Evolutionary conservation across 2,888 invertebrate genomes (phyloP), one percentile per base, ranked within the genome.

Genomic region (Nemotelus nigrinus): DNA sequence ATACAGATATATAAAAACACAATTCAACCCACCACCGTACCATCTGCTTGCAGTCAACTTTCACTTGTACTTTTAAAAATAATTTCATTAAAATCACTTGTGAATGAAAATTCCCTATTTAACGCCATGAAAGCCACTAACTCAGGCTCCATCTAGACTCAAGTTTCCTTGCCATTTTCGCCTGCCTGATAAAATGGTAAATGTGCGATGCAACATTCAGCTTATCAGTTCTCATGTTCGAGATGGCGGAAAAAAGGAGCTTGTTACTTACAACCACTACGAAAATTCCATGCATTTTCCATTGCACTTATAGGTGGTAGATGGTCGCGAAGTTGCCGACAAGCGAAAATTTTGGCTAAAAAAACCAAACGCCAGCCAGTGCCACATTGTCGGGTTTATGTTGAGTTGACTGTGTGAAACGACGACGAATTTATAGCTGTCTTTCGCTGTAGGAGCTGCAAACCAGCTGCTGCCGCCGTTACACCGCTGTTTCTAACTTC

Each of bases 31-130:
- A 25, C 25, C 25, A 25, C 25, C 25, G 10, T 50, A 60, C 50
- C 60, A 74, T 74, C 74, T 74, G 74, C 60, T 60, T 58, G 72
- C 60, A 47, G 47, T 63, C 6, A 63, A 50, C 74, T 74, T 7
- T 39, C 48, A 60, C 63, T 74, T 74, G 74, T 74, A 48, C 74
- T 63, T 63, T 41, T 63, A 39, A 74, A 25, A 70, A 74, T 74
- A 74, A 74, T 74, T 74, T 74, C 74, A 74, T 74, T 74, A 74
- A 74, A 74, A 74, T 74, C 74, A 60, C 74, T 63, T 74, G 63
- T 44, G 57, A 74, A 63, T 60, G 63, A 43, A 74, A 63, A 74
- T 74, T 74, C 60, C 63, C 74, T 74, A 60, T 74, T 74, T 74
- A 74, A 55, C 74, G 74, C 74, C 58, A 39, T 25, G 39, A 39